Evolutionary conservation across 1,140 invertebrate genomes (phyloP), one percentile per base, ranked within the genome.

Genomic region (Nasonia vitripennis): DNA sequence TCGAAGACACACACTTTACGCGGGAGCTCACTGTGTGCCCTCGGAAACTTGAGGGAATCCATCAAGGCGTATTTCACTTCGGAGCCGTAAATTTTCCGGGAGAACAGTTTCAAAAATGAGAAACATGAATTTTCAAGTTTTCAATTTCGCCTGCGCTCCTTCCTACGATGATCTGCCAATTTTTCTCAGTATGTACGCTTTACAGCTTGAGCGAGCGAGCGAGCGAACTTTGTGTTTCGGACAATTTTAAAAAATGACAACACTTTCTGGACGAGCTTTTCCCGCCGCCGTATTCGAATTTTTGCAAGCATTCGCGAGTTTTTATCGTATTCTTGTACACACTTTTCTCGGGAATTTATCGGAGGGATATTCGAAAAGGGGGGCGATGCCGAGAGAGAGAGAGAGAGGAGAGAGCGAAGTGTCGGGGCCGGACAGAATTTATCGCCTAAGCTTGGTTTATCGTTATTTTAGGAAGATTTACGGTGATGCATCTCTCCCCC

Each of bases 391-490:
- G 34, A 27, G 48, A 27, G 27, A 27, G 27, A 27, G 27, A 27
- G 27, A 27, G 27, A 27, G 27, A 27, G 27, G 73, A 41, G 55
- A 78, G 74, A 78, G 74, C n/a, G 45, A 83, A 83, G 81, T 83
- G 51, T 83, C 74, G 37, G 37, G 78, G 74, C 73, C 2, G 12
- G 31, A 74, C 37, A 71, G 31, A 85, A 85, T 85, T 85, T 80
- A 85, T 85, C 27, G 83, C 71, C 83, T 80, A 79, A 84, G 67
- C 75, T 71, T 41, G 83, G 45, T 80, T 85, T 85, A 85, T 85
- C 78, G 83, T 84, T 78, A 84, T 84, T 78, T 84, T 83, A 83
- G 73, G 55, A 83, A 83, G 71, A 83, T 83, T 83, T 83, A 83
- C 81, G 51, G 81, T 77, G 51, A 83, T 77, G 70, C 81, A 75